Evolutionary conservation across 2,113 vertebrate species (phyloP), one percentile per base, ranked within the genome.

Genomic region (Choloepus hoffmanni): DNA sequence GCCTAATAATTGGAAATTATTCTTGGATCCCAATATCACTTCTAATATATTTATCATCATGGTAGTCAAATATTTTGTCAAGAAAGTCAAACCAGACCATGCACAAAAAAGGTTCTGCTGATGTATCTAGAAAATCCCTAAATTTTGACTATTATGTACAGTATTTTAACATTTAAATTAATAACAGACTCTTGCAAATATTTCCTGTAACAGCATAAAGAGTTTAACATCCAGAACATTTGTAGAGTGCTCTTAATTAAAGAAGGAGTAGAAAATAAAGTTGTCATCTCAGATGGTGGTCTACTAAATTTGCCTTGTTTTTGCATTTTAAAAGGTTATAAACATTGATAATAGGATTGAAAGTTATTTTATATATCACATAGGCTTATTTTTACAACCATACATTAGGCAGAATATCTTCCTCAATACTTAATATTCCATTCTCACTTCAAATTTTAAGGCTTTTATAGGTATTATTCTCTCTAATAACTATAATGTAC

Each of bases 291-390:
- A 5, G 26, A 18, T 0, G 30, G 62, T 3, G 2, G 10, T 28
- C 30, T 21, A 5, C 5, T 1, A 6, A 36, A 33, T 3, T 5
- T 1, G 26, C 21, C 30, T 65, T 9, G 2, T 15, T 11, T 30
- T 18, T n/a, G 30, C 23, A 8, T 23, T 70, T 72, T 26, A 33
- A 58, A 13, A 30, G 1, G 30, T 43, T 26, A 0, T 4, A 24
- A 19, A 33, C 12, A 33, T 0, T 9, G 26, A 21, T 18, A 26
- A 11, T 0, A 40, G 18, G 58, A 36, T 0, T 3, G 36, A 45
- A 18, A 73, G 50, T 6, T 26, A 1, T 30, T 19, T 15, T n/a
- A 12, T 5, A 2, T 1, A 11, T 5, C 36, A 15, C 23, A 1
- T 4, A 19, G 53, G n/a, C 6, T 70, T 43, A 14, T 19, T 45